Evolutionary conservation across 35 echinoderm and acorn worm genomes (phyloP).

Genomic region (Patiria miniata): DNA sequence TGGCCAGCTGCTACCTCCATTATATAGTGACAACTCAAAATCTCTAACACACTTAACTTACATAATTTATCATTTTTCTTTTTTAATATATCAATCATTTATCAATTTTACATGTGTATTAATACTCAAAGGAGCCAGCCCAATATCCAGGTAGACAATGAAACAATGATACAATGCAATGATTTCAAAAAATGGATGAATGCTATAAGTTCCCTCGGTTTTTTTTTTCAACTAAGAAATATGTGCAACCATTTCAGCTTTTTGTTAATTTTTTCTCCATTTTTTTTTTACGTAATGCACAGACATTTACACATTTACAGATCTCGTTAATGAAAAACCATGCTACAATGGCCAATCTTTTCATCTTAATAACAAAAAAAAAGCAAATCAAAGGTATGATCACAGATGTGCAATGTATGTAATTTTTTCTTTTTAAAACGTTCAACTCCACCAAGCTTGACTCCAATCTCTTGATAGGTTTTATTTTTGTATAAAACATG

Average conservation of each 20-base stretch:
- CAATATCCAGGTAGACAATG: background rate
- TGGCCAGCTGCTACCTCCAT: background rate
- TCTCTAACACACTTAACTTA: conserved; percentile 29
- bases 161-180: conserved; percentile 31
- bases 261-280: conserved; percentile 10
- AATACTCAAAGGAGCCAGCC: conserved; percentile 13
- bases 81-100: conserved; percentile 27
- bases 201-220: background rate
- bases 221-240: conserved; percentile 3
- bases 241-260: conserved; percentile 21
- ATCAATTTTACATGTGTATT: conserved; percentile 26
- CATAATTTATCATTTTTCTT: conserved; percentile 19
- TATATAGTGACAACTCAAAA: conserved; percentile 10
- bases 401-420: conserved; percentile 24
- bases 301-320: conserved; percentile 61
- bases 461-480: background rate
- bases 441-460: background rate
- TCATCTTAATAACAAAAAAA: background rate
- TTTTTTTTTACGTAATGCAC: conserved; percentile 33
- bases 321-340: conserved; percentile 9
- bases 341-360: conserved; percentile 10
- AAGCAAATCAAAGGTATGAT: background rate
- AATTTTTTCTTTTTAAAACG: background rate
- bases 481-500: conserved; percentile 24
- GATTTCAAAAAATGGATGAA: conserved; percentile 22